phyloP scores from a whole-genome alignment of 1,140 invertebrate genomes.

The Mesaphorura yosii region DNA sequence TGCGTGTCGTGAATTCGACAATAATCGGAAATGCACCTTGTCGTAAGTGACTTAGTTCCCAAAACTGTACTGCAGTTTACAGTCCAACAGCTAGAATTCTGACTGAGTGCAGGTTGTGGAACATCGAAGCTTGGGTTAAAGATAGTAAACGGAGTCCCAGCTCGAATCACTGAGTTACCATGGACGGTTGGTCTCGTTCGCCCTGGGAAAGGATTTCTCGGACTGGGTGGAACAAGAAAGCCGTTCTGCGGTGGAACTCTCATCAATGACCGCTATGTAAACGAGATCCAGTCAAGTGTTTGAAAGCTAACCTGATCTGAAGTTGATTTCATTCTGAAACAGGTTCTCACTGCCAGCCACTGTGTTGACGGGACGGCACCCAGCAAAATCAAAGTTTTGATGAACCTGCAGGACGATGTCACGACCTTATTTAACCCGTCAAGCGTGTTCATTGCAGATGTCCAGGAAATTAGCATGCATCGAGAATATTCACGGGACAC shows the following conservation, averaged over 20 bases:
- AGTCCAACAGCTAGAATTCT: background rate
- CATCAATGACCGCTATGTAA: constrained; percentile 24
- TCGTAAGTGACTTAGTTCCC: constrained; percentile 7
- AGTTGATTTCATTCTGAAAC: constrained; percentile 1
- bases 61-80: background rate
- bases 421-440: constrained; percentile 30
- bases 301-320: background rate
- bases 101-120: background rate
- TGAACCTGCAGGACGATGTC: constrained; percentile 22
- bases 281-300: background rate
- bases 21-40: constrained; percentile 14
- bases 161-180: constrained; percentile 20
- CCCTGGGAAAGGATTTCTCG: background rate
- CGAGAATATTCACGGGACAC: constrained; percentile 30
- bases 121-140: background rate
- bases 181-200: constrained; percentile 7
- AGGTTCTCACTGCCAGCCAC: no score
- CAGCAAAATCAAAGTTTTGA: constrained; percentile 12
- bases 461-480: constrained; percentile 53
- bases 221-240: background rate
- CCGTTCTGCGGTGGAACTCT: constrained; percentile 17
- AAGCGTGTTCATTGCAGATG: constrained; percentile 42
- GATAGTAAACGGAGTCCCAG: constrained; percentile 20
- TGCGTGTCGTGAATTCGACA: no score
- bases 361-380: constrained; percentile 12